Conservation (phyloP, 2,113 vertebrate genomes). For the Cepphus grylle region DNA sequence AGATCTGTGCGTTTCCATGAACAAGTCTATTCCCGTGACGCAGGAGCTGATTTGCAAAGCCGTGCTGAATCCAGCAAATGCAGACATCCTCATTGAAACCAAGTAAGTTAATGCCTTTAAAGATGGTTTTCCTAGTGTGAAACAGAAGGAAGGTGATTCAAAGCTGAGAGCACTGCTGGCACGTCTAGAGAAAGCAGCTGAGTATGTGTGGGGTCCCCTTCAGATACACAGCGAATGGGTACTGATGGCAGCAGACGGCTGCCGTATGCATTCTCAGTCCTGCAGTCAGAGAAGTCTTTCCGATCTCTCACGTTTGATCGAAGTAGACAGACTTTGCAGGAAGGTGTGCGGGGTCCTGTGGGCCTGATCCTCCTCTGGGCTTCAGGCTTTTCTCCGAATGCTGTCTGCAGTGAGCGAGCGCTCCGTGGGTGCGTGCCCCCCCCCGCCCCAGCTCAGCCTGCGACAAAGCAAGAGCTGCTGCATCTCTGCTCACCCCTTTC, state of each 20-base stretch:
- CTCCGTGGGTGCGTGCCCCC: background rate
- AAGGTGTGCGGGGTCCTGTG: background rate
- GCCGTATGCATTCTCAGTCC: background rate
- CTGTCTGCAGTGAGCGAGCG: background rate
- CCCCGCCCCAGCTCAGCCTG: background rate
- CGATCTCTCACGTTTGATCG: background rate
- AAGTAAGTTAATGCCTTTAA: conserved; percentile 78
- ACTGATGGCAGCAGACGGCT: background rate
- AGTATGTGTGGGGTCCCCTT: background rate
- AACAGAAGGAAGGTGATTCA: conserved; percentile 6
- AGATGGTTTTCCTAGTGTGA: background rate
- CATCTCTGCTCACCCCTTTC: background rate
- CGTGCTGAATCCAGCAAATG: conserved; percentile 89
- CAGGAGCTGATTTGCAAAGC: conserved; percentile 98
- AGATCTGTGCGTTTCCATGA: conserved; percentile 97
- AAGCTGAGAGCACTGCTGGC: background rate
- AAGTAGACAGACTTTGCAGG: background rate
- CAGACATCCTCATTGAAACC: conserved; percentile 97
- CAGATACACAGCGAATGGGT: background rate
- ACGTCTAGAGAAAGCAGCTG: background rate
- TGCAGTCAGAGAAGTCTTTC: background rate
- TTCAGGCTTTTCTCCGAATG: background rate
- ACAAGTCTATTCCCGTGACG: conserved; percentile 96
- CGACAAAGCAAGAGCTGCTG: background rate
- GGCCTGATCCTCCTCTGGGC: background rate